phyloP scores from a whole-genome alignment of 2,113 vertebrate genomes.

The Setophaga kirtlandii region DNA sequence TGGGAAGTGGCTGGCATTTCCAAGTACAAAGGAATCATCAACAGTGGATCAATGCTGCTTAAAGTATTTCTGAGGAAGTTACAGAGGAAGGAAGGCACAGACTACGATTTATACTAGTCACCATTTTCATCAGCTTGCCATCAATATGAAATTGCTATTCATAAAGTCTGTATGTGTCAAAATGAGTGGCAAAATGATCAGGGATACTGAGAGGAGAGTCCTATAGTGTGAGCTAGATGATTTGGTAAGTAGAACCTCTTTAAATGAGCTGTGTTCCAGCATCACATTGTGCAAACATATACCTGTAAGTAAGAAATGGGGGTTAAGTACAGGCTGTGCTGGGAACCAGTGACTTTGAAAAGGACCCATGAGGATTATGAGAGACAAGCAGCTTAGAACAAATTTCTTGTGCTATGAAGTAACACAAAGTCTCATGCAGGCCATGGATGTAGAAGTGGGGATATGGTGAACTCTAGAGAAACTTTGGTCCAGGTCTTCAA shows the following conservation, averaged over 20 bases:
- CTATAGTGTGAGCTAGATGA: neutral
- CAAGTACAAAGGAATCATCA: neutral
- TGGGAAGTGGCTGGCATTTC: neutral
- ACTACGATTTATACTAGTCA: neutral
- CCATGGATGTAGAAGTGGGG: neutral
- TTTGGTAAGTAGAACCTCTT: neutral
- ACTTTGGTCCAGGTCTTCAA: neutral
- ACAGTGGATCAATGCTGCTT: neutral
- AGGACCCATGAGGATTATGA: neutral
- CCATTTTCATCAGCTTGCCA: neutral
- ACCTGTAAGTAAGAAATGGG: neutral
- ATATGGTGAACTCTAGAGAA: neutral
- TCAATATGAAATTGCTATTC: neutral
- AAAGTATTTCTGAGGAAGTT: neutral
- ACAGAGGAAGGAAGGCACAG: neutral
- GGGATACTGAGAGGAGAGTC: neutral
- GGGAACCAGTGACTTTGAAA: neutral
- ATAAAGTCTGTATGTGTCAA: neutral
- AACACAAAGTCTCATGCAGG: neutral
- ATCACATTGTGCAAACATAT: neutral
- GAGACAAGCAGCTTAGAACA: neutral
- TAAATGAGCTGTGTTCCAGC: neutral
- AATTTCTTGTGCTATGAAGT: neutral
- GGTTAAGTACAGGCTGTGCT: neutral
- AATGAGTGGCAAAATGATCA: neutral